Evolutionary conservation across 2,888 invertebrate species (phyloP).

Genomic region (Troilus luridus): DNA sequence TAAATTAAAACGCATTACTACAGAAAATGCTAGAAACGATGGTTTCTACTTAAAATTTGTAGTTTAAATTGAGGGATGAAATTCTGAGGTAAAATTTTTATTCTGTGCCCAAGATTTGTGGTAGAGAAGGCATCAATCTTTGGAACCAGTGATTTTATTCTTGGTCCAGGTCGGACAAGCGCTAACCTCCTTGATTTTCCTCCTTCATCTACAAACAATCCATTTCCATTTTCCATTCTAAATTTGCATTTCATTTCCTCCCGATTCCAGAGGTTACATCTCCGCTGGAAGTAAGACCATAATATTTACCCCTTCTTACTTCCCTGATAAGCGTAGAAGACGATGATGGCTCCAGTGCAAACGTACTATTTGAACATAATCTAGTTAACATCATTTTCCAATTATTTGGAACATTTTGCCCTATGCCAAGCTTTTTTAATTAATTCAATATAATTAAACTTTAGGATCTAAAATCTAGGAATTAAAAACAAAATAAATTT

Average conservation of each 20-base stretch:
- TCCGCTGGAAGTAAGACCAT: conserved; percentile 9
- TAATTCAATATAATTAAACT: no score
- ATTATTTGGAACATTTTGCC: neutral
- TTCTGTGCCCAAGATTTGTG: neutral
- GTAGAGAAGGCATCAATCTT: neutral
- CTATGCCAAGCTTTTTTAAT: neutral
- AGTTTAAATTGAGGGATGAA: no score
- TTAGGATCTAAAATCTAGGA: no score
- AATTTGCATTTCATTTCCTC: conserved; percentile 48
- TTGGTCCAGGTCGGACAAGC: neutral
- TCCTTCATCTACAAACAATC: conserved; percentile 36
- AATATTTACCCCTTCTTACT: neutral
- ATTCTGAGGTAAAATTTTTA: neutral
- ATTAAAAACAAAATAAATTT: no score
- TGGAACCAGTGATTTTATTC: neutral
- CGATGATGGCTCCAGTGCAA: neutral
- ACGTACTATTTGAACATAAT: neutral
- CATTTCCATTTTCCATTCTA: conserved; percentile 44
- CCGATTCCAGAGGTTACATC: conserved; percentile 11
- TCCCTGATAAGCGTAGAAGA: neutral
- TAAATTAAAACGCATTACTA: no score
- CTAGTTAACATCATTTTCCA: no score
- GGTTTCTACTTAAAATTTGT: no score
- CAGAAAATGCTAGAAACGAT: no score
- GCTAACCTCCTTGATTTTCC: neutral